A percentile compares a stretch with the other conserved stretches of the same genome.
Conservation (phyloP, 2,888 invertebrate species). For the Sialis fuliginosa region DNA sequence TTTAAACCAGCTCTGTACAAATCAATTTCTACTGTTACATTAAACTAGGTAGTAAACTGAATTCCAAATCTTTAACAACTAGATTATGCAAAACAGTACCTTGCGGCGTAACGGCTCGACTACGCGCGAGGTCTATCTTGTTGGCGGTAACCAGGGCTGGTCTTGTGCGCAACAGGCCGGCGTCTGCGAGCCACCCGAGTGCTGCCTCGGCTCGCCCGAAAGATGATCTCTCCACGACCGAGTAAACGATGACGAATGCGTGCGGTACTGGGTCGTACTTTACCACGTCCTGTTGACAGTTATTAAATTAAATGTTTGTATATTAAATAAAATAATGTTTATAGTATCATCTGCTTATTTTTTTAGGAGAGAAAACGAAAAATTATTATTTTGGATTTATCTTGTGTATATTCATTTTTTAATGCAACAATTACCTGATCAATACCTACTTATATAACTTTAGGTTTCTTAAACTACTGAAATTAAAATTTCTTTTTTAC, state of each 20-base stretch:
- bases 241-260: conserved; percentile 78
- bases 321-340: background rate
- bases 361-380: background rate
- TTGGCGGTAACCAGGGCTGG: conserved; percentile 81
- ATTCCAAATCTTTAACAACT: too few relatives aligned
- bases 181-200: conserved; percentile 57
- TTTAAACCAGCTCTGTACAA: too few relatives aligned
- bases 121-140: conserved; percentile 84
- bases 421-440: too few relatives aligned
- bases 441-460: too few relatives aligned
- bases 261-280: conserved; percentile 46
- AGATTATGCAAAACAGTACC: conserved; percentile 33
- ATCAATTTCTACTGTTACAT: too few relatives aligned
- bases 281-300: conserved; percentile 48
- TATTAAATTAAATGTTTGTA: background rate
- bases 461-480: too few relatives aligned
- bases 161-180: conserved; percentile 54
- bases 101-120: conserved; percentile 75
- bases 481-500: too few relatives aligned
- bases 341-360: background rate
- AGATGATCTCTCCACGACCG: conserved; percentile 79
- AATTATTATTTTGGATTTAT: too few relatives aligned
- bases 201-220: conserved; percentile 71
- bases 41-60: too few relatives aligned
- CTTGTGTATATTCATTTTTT: too few relatives aligned